Evolutionary conservation across 2,113 vertebrate genomes (phyloP), one percentile per base, ranked within the genome.

Genomic region (Alligator mississippiensis): DNA sequence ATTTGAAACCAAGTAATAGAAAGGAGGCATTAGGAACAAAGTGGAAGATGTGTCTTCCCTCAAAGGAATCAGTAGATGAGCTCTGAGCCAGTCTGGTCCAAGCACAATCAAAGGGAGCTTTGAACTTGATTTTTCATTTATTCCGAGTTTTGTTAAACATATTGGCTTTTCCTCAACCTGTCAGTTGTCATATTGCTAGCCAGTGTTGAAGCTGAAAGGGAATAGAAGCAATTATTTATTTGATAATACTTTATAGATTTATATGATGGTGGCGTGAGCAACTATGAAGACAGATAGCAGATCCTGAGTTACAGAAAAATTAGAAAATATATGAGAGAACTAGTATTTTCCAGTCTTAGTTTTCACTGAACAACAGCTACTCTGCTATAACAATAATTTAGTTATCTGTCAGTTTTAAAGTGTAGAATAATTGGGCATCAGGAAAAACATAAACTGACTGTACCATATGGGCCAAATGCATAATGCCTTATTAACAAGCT

Each of bases 161-260:
- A 57, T 24, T 85, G 95, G 72, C 57, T 84, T 95, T 85, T 93
- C 88, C 61, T 94, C 12, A 1, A 55, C 64, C 77, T 88, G 58
- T 54, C 27, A 58, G 68, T 47, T 91, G 88, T 98, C 97, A 98
- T 97, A 98, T 98, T 88, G 98, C 95, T 96, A 98, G 80, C 98
- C 98, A 98, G 93, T 98, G 98, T 2, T 96, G 96, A 91, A 98
- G 89, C 98, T 98, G 97, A 62, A 85, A 94, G 87, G 60, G 60
- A 79, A 91, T 34, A 96, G 5, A 90, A 88, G 21, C 22, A 24
- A 21, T 60, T 78, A 17, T 88, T 77, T 68, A 57, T 8, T 15
- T 91, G 83, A 72, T 81, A 85, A 78, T 47, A n/a, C 47, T 38
- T 28, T 5, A 18, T n/a, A 78, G 54, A 80, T 38, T 87, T n/a